Conservation (phyloP, 2,797 vertebrate genomes). For the Mallotus villosus region DNA sequence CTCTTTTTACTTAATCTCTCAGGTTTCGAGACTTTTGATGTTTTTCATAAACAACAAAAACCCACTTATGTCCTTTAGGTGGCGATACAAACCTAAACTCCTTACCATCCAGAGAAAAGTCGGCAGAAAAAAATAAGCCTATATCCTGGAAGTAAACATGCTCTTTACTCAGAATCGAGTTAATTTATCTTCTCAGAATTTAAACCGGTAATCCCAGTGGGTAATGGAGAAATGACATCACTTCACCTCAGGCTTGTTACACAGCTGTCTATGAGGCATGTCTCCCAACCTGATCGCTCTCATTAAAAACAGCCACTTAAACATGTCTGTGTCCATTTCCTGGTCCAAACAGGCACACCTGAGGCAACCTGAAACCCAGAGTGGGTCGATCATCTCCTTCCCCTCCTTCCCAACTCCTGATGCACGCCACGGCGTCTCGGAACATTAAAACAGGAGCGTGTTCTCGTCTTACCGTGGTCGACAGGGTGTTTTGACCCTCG, state of each 20-base stretch:
- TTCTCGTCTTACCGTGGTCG: conserved; percentile 59
- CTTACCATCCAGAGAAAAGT: neutral
- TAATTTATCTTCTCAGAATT: neutral
- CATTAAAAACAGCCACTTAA: conserved; percentile 22
- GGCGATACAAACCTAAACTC: conserved; percentile 46
- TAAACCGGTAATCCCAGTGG: neutral
- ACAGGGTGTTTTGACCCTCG: conserved; percentile 48
- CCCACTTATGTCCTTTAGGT: conserved; percentile 53
- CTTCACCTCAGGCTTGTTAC: conserved; percentile 9
- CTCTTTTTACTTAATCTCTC: conserved; percentile 22
- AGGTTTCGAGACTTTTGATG: conserved; percentile 18
- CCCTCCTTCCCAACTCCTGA: conserved; percentile 43
- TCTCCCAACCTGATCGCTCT: conserved; percentile 24
- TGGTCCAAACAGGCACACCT: conserved; percentile 26
- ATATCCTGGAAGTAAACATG: neutral
- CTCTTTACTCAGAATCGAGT: neutral
- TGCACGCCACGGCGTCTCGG: conserved; percentile 36
- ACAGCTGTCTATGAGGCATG: neutral
- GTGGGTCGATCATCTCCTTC: conserved; percentile 27
- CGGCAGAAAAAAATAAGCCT: conserved; percentile 6
- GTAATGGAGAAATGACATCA: neutral
- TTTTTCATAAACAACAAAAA: neutral
- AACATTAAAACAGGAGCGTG: conserved; percentile 52
- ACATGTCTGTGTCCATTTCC: conserved; percentile 29
- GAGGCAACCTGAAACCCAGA: conserved; percentile 51